phyloP scores from a whole-genome alignment of 2,797 vertebrate genomes.

The Rhodeus uyekii region DNA sequence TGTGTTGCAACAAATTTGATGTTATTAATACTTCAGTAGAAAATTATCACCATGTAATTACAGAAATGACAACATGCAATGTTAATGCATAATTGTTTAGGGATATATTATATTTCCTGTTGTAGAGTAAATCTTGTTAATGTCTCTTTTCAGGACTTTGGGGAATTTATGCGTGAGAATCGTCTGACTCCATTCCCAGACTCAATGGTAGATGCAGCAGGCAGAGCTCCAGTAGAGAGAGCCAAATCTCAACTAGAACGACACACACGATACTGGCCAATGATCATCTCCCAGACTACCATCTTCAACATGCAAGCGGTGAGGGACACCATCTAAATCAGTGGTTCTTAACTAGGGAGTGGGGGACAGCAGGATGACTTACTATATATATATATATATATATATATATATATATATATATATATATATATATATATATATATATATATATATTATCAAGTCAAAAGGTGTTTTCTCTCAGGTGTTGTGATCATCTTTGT shows the following conservation, averaged over 20 bases:
- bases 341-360: background rate
- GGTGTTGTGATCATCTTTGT: background rate
- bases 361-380: too few species aligned
- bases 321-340: slow-evolving; percentile 61
- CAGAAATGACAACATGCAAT: background rate
- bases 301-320: slow-evolving; percentile 99
- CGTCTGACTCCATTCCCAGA: slow-evolving; percentile 92
- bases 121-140: background rate
- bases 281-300: slow-evolving; percentile 99
- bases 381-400: too few species aligned
- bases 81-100: background rate
- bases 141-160: slow-evolving; percentile 87
- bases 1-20: background rate
- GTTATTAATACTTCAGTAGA: background rate
- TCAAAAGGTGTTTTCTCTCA: background rate
- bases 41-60: background rate
- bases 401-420: too few species aligned
- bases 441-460: too few species aligned
- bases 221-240: slow-evolving; percentile 87
- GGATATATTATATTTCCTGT: background rate
- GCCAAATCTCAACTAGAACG: slow-evolving; percentile 95
- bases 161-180: slow-evolving; percentile 99
- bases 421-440: too few species aligned
- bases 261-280: slow-evolving; percentile 97
- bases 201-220: slow-evolving; percentile 78